Percentiles rank a stretch among this genome's conserved stretches.
Conservation (phyloP, 64 coral and sea anemone species). For the Astreopora myriophthalma region DNA sequence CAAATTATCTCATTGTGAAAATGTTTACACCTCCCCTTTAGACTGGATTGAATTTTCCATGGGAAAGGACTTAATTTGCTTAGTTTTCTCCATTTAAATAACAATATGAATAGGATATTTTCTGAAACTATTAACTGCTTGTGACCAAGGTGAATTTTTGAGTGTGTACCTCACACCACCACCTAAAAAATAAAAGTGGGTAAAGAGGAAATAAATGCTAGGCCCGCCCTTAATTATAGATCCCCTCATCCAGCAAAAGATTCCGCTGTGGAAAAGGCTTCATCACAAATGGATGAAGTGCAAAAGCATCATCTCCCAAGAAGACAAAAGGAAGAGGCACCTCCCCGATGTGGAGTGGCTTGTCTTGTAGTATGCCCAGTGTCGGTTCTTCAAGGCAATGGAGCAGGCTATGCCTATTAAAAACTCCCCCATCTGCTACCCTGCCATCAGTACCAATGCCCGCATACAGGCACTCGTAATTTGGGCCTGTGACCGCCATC, state of each 20-base stretch:
- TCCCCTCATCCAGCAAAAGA: background rate
- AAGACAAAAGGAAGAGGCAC: background rate
- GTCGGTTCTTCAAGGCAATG: background rate
- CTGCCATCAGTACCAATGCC: background rate
- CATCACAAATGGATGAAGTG: background rate
- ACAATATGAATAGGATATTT: background rate
- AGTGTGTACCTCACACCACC: background rate
- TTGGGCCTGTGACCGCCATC: slow-evolving; percentile 5
- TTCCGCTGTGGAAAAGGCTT: slow-evolving; percentile 14
- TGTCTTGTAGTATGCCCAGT: background rate
- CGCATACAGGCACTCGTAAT: slow-evolving; percentile 1
- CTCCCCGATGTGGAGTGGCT: background rate
- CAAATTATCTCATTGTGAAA: too few relatives aligned
- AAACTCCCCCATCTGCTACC: slow-evolving; percentile 2
- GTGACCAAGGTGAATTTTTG: background rate
- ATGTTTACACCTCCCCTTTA: too few relatives aligned
- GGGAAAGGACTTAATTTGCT: too few relatives aligned
- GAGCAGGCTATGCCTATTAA: background rate
- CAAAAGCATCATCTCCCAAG: background rate
- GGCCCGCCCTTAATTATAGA: slow-evolving; percentile 33
- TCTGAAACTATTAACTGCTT: background rate
- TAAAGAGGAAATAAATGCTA: too few relatives aligned
- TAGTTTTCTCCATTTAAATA: background rate
- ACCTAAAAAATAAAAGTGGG: too few relatives aligned
- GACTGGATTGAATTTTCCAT: too few relatives aligned